Percentiles rank a stretch among this genome's conserved stretches.
These are phyloP conservation scores for Bradynema listronoti DNA, from an alignment of 1,140 invertebrate species.

Conservation along the genomic window DNA sequence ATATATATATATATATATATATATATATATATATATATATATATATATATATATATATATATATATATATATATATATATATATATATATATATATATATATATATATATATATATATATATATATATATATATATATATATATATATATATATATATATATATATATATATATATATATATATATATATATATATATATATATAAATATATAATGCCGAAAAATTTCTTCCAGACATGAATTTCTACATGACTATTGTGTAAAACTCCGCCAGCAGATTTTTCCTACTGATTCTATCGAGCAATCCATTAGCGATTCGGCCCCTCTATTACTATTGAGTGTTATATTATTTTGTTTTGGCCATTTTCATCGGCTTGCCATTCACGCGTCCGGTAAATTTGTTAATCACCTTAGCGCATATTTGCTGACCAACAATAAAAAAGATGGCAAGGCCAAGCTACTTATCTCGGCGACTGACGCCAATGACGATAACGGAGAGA, in stretches of 20 bases:
- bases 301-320: not conserved
- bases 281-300: no score
- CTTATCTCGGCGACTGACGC: no score
- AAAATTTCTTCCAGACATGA: not conserved
- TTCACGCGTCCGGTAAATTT: slow-evolving; percentile 28
- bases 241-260: not conserved
- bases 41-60: no score
- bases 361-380: slow-evolving; percentile 2
- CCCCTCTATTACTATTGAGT: slow-evolving; percentile 8
- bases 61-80: no score
- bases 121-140: no score
- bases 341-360: slow-evolving; percentile 11
- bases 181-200: not conserved
- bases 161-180: not conserved
- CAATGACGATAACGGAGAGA: no score
- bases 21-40: no score
- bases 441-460: not conserved
- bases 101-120: no score
- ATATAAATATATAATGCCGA: not conserved
- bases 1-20: no score
- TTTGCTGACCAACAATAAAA: slow-evolving; percentile 3
- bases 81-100: no score
- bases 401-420: slow-evolving; percentile 14
- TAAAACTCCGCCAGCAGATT: slow-evolving; percentile 6
- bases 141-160: no score